These are phyloP conservation scores for Lordiphosa stackelbergi DNA, from an alignment of 1,140 invertebrate species.

Conservation along the genomic window DNA sequence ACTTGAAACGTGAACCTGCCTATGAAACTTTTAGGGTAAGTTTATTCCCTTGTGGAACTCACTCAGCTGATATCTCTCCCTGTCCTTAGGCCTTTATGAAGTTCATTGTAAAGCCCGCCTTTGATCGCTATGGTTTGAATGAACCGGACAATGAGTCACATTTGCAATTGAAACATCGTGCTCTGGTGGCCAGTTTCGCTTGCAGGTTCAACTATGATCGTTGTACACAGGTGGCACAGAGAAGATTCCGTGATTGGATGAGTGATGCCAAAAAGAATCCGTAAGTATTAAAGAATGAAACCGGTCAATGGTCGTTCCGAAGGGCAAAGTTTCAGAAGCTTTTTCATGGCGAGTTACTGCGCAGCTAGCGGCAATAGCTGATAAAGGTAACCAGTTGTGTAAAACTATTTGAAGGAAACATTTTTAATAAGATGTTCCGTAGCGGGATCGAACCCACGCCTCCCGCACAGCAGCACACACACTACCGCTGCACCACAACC, in stretches of 20 bases:
- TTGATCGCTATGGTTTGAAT: conserved; percentile 69
- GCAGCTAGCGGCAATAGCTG: no score
- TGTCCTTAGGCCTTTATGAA: conserved; percentile 66
- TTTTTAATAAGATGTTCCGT: no score
- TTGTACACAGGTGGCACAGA: conserved; percentile 77
- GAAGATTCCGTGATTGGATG: conserved; percentile 78
- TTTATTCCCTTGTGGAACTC: neutral
- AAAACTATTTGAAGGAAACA: no score
- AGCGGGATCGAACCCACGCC: no score
- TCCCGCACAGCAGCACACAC: no score
- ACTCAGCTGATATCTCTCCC: neutral
- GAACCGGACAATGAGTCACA: conserved; percentile 76
- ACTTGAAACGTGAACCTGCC: conserved; percentile 70
- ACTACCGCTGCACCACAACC: no score
- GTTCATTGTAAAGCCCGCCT: conserved; percentile 69
- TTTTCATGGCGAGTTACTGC: no score
- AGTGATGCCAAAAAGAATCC: conserved; percentile 40
- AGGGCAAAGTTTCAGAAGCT: no score
- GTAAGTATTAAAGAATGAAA: conserved; percentile 62
- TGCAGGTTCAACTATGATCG: conserved; percentile 78
- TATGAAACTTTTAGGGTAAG: conserved; percentile 73
- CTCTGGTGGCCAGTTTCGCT: conserved; percentile 78
- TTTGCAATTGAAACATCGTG: conserved; percentile 77
- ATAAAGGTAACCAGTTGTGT: no score
- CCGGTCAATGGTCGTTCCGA: no score